Base-by-base conservation (phyloP, 2,888 invertebrate species). In the Embidobia sp. region DNA sequence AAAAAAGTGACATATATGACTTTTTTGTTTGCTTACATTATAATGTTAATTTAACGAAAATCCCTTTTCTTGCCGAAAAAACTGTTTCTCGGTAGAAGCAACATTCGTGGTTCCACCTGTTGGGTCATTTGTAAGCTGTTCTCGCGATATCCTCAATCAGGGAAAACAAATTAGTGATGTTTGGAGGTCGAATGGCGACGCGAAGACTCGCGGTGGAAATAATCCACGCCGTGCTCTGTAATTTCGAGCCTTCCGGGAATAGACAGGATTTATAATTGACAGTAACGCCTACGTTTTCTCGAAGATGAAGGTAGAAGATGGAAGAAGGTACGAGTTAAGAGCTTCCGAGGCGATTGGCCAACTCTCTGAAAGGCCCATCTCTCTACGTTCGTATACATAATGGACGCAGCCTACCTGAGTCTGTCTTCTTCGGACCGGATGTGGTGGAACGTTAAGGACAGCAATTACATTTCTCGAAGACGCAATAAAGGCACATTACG, bases 201-300 rank as follows among this genome's bases (percentile, higher is more conserved):
- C 55, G 44, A 72, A 77, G 70, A 53, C 55, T 59, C 61, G 61
- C 63, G 42, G 70, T 66, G 64, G 49, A 78, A 78, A 78, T 78
- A 74, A 78, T 74, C 64, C 63, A 42, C 64, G 55, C 5, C 49
- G 59, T 77, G 73, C 79, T 78, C 79, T 84, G 79, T 84, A 84
- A 84, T 85, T 85, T 85, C 55, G 81, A 82, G 75, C 84, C 85
- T 85, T 85, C 85, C 83, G 83, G 83, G 85, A 85, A 85, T 83
- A 82, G 84, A 81, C 82, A 79, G 83, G 81, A 81, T 79, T 81
- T 81, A 82, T 85, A 85, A 85, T 85, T 85, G 85, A 85, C 81
- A 85, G 83, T 80, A 84, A 82, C 83, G 84, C 82, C 82, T 83
- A 81, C 79, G 80, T 81, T 77, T 76, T 76, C 76, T 76, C 74